Evolutionary conservation across 2,888 invertebrate species (phyloP).

Genomic region (Gymnosoma rotundatum): DNA sequence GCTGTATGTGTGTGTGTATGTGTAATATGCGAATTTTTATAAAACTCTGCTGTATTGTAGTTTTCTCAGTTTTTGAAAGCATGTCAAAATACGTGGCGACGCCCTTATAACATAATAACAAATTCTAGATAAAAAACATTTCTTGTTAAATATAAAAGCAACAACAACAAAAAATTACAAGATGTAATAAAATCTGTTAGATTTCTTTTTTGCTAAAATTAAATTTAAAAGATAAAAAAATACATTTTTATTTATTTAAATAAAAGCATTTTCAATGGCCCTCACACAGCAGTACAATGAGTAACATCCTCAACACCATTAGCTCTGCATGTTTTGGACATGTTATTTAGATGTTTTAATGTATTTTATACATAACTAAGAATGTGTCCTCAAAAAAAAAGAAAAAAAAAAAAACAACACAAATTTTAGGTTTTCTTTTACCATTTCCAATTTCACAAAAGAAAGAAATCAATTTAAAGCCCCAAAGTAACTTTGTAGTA

Average conservation of each 20-base stretch:
- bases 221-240: slow-evolving; percentile 1
- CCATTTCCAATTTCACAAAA: neutral
- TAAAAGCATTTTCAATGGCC: slow-evolving; percentile 56
- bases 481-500: neutral
- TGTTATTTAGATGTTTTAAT: slow-evolving; percentile 35
- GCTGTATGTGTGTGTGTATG: neutral
- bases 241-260: slow-evolving; percentile 44
- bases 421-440: neutral
- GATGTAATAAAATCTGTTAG: slow-evolving; percentile 20
- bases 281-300: slow-evolving; percentile 22
- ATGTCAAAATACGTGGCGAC: slow-evolving; percentile 65
- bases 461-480: neutral
- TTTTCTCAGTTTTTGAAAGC: slow-evolving; percentile 13
- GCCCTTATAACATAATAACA: slow-evolving; percentile 50
- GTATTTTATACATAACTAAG: slow-evolving; percentile 16
- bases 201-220: neutral
- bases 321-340: slow-evolving; percentile 50
- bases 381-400: neutral
- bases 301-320: slow-evolving; percentile 34
- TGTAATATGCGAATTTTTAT: neutral
- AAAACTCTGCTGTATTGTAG: neutral
- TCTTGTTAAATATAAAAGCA: slow-evolving; percentile 39
- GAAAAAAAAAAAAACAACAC: neutral
- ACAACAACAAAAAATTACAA: slow-evolving; percentile 15
- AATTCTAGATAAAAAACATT: slow-evolving; percentile 61